Evolutionary conservation across 2,888 invertebrate genomes (phyloP).

Genomic region (Deroplatys truncata): DNA sequence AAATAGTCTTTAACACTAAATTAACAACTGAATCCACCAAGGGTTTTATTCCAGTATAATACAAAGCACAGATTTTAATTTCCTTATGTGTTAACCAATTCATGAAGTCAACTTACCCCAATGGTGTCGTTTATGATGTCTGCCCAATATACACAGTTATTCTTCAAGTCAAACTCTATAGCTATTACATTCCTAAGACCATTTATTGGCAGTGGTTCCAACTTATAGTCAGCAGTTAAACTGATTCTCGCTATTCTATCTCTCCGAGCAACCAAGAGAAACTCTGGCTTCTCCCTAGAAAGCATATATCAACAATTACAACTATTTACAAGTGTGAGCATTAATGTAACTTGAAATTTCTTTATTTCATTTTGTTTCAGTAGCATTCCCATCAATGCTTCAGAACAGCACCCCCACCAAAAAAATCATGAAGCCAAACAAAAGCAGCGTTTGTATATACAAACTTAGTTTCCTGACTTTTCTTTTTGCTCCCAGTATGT

Average conservation of each 20-base stretch:
- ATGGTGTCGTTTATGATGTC: conserved; percentile 78
- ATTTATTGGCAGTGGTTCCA: conserved; percentile 61
- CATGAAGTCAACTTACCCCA: conserved; percentile 43
- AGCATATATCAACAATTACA: conserved; percentile 9
- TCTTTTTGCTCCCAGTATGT: too few relatives aligned
- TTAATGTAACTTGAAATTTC: not conserved
- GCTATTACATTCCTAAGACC: conserved; percentile 77
- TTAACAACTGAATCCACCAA: too few relatives aligned
- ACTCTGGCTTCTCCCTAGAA: conserved; percentile 60
- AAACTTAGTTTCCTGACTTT: too few relatives aligned
- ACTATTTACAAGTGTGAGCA: not conserved
- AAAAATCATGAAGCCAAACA: too few relatives aligned
- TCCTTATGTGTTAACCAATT: not conserved
- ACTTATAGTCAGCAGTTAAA: conserved; percentile 51
- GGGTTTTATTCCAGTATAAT: too few relatives aligned
- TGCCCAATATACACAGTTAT: conserved; percentile 86
- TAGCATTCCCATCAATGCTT: too few relatives aligned
- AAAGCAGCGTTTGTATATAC: too few relatives aligned
- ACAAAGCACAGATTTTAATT: not conserved
- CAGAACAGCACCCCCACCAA: too few relatives aligned
- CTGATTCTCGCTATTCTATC: conserved; percentile 71
- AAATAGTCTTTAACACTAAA: too few relatives aligned
- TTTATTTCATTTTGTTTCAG: too few relatives aligned
- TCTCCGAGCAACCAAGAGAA: conserved; percentile 74
- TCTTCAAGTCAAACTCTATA: conserved; percentile 78